Base-by-base conservation (phyloP, 2,113 vertebrate genomes). In the Spermophilus dauricus region DNA sequence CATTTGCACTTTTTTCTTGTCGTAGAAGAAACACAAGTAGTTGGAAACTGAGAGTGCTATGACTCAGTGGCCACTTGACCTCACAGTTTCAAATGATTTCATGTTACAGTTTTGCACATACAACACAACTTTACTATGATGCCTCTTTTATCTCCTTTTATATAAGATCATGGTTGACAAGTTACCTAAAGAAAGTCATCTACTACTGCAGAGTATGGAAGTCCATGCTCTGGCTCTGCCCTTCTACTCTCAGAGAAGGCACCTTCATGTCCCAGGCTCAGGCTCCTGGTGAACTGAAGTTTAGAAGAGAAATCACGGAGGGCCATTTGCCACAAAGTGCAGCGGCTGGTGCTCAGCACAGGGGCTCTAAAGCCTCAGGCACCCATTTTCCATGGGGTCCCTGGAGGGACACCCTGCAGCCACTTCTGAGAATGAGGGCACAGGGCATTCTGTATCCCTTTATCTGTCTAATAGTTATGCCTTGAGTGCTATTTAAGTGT, bases 331-430 rank as follows among this genome's bases (percentile, higher is more conserved):
- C 45, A 3, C 13, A 53, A 58, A 18, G n/a, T 2, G 4, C 10
- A 5, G 3, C 5, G 2, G 0, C 0, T 37, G 16, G 12, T 69
- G 11, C 39, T 4, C 39, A 53, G 34, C 67, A 24, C 30, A 5
- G 7, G 17, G 78, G 3, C n/a, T 69, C 32, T 45, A 28, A 17
- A 10, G 24, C 4, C 13, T 61, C 9, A 0, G 0, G 1, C 22
- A 3, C 42, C 94, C n/a, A 3, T 80, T 83, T 34, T 4, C 7
- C n/a, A 1, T 17, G 6, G 51, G 51, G 16, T 3, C 7, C 7
- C 63, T 16, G 2, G 11, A 6, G 20, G 30, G 34, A 2, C 7
- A 4, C 32, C 11, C 37, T 51, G 13, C 32, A 77, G 28, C 26
- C 8, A 9, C 0, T 30, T 72, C 11, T 30, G 7, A 32, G 65